A percentile compares a stretch with the other conserved stretches of the same genome.
Evolutionary conservation across 2,797 vertebrate genomes (phyloP).

Genomic region (Sebastes matsubarae): DNA sequence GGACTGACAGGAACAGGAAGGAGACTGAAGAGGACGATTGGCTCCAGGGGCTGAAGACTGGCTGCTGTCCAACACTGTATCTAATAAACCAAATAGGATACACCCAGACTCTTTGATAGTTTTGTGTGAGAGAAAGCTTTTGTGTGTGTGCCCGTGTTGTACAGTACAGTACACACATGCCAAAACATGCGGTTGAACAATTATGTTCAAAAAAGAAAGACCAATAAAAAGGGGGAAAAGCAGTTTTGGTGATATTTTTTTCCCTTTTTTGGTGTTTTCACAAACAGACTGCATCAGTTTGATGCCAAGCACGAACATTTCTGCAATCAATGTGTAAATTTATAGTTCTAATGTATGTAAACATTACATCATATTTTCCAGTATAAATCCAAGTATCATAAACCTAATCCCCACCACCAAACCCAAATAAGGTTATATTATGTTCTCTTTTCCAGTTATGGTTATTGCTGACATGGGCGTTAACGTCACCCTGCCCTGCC

Average conservation of each 20-base stretch:
- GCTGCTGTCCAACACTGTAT: constrained; percentile 42
- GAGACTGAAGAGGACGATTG: constrained; percentile 34
- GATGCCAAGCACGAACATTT: background rate
- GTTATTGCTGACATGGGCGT: constrained; percentile 82
- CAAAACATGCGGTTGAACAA: background rate
- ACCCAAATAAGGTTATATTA: constrained; percentile 7
- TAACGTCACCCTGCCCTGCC: constrained; percentile 81
- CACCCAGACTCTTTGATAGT: constrained; percentile 32
- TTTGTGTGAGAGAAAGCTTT: constrained; percentile 1
- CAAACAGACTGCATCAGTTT: background rate
- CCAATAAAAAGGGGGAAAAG: background rate
- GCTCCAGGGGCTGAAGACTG: constrained; percentile 39
- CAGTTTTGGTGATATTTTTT: background rate
- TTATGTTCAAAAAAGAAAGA: background rate
- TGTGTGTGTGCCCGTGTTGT: background rate
- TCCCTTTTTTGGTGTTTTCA: background rate
- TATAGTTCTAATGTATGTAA: background rate
- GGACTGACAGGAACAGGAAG: constrained; percentile 38
- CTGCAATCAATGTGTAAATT: background rate
- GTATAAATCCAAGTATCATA: background rate
- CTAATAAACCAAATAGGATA: constrained; percentile 54
- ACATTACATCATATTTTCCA: background rate
- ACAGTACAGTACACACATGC: background rate
- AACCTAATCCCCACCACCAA: background rate
- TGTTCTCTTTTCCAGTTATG: constrained; percentile 65